These are phyloP conservation scores for Platycnemis pennipes DNA, from an alignment of 2,888 invertebrate species.

Conservation along the genomic window DNA sequence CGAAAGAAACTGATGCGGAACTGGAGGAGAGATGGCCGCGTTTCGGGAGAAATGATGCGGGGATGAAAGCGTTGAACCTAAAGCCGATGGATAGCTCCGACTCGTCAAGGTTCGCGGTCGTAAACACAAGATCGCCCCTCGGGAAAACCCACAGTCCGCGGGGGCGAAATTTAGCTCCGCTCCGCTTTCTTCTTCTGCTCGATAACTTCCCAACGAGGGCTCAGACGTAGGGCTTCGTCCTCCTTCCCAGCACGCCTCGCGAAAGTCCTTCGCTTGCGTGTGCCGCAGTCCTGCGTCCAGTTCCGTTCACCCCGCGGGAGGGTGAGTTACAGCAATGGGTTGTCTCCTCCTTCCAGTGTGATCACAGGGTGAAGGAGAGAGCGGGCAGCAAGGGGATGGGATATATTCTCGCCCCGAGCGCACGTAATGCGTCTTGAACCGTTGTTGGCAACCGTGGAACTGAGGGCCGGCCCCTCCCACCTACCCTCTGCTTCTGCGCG, in stretches of 20 bases:
- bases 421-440: conserved; percentile 20
- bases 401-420: background rate
- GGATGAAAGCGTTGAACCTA: background rate
- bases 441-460: conserved; percentile 50
- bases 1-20: background rate
- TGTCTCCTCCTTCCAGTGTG: background rate
- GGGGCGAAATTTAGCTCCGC: background rate
- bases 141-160: background rate
- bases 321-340: background rate
- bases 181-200: background rate
- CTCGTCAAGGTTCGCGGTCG: background rate
- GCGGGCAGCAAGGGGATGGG: background rate
- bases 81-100: too few species aligned
- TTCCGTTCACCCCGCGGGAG: background rate
- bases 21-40: background rate
- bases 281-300: background rate
- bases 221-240: conserved; percentile 5
- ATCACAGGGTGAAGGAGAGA: background rate
- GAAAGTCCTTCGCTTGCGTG: background rate
- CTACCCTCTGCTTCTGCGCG: conserved; percentile 35
- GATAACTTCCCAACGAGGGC: background rate
- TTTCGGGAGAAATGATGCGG: background rate
- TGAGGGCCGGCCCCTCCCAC: background rate
- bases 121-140: background rate
- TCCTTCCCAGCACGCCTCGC: background rate